Conservation (phyloP, 2,888 invertebrate species). For the Merodon equestris region DNA sequence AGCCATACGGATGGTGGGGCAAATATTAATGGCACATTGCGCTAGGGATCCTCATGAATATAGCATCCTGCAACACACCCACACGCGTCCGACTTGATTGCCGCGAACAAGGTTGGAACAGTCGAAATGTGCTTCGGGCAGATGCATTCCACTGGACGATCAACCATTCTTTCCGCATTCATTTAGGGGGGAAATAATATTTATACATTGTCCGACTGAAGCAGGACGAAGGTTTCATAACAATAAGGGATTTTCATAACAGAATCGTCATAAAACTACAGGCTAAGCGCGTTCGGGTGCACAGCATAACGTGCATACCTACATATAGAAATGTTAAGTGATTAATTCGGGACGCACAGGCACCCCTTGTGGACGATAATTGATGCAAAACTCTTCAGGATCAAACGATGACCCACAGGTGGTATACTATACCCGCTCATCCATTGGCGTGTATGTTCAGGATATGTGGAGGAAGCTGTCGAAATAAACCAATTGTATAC, state of each 20-base stretch:
- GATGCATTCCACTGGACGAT: constrained; percentile 63
- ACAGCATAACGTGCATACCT: background rate
- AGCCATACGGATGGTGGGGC: background rate
- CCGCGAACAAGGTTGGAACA: constrained; percentile 39
- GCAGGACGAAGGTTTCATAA: constrained; percentile 36
- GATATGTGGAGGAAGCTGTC: constrained; percentile 44
- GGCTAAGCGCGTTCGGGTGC: constrained; percentile 32
- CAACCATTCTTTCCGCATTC: constrained; percentile 33
- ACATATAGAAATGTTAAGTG: constrained; percentile 39
- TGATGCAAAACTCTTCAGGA: constrained; percentile 58
- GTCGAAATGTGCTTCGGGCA: constrained; percentile 61
- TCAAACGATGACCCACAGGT: constrained; percentile 55
- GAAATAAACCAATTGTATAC: constrained; percentile 39
- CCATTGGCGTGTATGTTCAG: constrained; percentile 37
- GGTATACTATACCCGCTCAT: background rate
- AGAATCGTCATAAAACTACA: constrained; percentile 59
- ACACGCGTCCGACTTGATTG: background rate
- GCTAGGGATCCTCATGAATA: constrained; percentile 52
- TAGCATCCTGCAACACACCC: constrained; percentile 47
- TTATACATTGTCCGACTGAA: constrained; percentile 56
- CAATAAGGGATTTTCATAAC: constrained; percentile 59
- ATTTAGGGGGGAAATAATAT: constrained; percentile 66
- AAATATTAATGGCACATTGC: constrained; percentile 65
- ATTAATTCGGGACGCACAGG: constrained; percentile 60
- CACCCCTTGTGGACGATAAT: constrained; percentile 39